These are phyloP conservation scores for Arctia plantaginis DNA, from an alignment of 2,888 invertebrate species.

Conservation along the genomic window DNA sequence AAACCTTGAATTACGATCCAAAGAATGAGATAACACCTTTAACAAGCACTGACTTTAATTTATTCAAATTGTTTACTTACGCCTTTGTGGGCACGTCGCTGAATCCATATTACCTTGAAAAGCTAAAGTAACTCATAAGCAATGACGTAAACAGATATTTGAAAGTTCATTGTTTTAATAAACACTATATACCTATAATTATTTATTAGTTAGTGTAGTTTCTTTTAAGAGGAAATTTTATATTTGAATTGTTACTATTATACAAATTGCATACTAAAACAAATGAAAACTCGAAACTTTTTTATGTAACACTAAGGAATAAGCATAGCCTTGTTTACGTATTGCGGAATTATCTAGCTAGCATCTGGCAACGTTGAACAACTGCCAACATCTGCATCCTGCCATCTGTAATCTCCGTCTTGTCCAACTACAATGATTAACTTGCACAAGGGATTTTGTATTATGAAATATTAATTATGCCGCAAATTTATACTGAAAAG, in stretches of 20 bases:
- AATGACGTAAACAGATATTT: conserved; percentile 13
- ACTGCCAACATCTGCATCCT: conserved; percentile 56
- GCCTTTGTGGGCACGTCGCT: conserved; percentile 19
- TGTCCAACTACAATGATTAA: conserved; percentile 39
- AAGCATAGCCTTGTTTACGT: conserved; percentile 33
- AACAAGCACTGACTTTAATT: conserved; percentile 32
- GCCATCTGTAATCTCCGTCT: conserved; percentile 28
- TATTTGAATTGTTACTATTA: neutral
- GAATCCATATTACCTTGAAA: conserved; percentile 35
- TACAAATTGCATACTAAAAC: neutral
- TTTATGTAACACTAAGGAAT: conserved; percentile 18
- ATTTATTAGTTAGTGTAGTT: neutral
- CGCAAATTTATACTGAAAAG: neutral
- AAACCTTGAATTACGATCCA: conserved; percentile 26
- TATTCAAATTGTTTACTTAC: conserved; percentile 39
- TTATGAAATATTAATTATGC: conserved; percentile 15
- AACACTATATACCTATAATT: neutral
- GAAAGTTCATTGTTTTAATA: neutral
- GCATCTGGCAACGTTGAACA: conserved; percentile 49
- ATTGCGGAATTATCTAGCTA: conserved; percentile 32
- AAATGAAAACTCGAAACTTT: neutral
- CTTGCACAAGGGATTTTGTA: conserved; percentile 24
- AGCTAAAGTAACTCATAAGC: conserved; percentile 12
- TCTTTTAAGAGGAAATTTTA: neutral
- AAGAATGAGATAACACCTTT: conserved; percentile 25